Base-by-base conservation (phyloP, 2,888 invertebrate species). In the Cheilosia scutellata region DNA sequence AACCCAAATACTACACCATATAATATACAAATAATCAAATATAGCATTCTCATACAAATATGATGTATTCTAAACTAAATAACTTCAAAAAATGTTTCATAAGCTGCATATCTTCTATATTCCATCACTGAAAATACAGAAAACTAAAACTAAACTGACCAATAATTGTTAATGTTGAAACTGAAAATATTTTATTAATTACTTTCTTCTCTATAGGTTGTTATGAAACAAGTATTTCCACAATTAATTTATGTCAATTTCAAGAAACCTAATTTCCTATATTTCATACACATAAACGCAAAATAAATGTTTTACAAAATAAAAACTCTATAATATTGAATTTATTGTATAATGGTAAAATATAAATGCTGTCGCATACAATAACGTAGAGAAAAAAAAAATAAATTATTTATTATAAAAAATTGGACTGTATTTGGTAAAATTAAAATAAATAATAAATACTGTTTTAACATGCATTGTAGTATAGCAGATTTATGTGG, bases 301-400 rank as follows among this genome's bases (percentile, higher is more conserved):
- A 55, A 42, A 40, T 33, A 42, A 16, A 11, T 9, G 6, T 53
- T 2, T 27, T 31, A 51, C 25, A 47, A 29, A 49, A 63, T 33
- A 47, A 49, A 29, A 60, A 25, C 51, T 37, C 58, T 65, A 63
- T 25, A 55, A 71, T n/a, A 82, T 25, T 31, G 20, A 58, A 49
- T 13, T 27, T 60, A 37, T 20, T 58, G 44, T 75, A 58, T 20
- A 51, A 51, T 55, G 37, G 7, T 44, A 62, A 33, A 60, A 53
- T 37, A n/a, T 37, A 62, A 66, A 80, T 51, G 84, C 84, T 84
- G 84, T 84, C 84, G 84, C 84, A 84, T 80, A 84, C 84, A 84
- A 84, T 84, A 84, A 84, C 9, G 25, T 79, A 79, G 70, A 42
- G 42, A 83, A 78, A 57, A 83, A 78, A 57, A 47, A 37, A 53